These are phyloP conservation scores for Pelobates cultripes DNA, from an alignment of 2,797 vertebrate species.

Conservation along the genomic window DNA sequence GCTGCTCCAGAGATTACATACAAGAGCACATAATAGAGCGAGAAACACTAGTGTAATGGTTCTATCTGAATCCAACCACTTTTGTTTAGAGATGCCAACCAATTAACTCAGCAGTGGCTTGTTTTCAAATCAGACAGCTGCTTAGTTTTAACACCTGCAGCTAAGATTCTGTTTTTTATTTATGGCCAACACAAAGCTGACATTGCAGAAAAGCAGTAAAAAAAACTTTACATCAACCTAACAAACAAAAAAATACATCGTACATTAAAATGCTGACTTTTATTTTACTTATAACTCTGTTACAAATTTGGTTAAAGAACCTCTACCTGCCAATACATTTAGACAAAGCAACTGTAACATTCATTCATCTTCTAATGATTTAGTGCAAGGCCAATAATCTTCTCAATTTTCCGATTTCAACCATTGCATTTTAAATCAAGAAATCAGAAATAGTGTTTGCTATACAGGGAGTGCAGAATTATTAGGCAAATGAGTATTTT, in stretches of 20 bases:
- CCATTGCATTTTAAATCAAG: not conserved
- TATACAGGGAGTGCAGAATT: too few relatives aligned
- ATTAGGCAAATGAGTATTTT: too few relatives aligned
- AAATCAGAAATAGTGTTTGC: too few relatives aligned
- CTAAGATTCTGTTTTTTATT: constrained; percentile 32
- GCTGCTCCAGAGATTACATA: constrained; percentile 37
- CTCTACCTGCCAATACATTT: not conserved
- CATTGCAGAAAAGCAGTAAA: constrained; percentile 27
- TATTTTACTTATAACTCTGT: not conserved
- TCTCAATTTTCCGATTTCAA: not conserved
- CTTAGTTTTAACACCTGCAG: constrained; percentile 42
- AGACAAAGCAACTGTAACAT: too few relatives aligned
- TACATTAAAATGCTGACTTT: constrained; percentile 13
- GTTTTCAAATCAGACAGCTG: constrained; percentile 38
- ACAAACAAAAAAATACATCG: not conserved
- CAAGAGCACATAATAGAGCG: constrained; percentile 34
- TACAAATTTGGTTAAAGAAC: not conserved
- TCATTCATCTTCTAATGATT: too few relatives aligned
- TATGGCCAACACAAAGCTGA: constrained; percentile 35
- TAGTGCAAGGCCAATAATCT: too few relatives aligned
- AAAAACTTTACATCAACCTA: constrained; percentile 25
- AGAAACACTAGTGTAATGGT: constrained; percentile 20
- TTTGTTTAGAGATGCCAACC: constrained; percentile 47
- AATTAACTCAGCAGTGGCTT: constrained; percentile 45
- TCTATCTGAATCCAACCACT: constrained; percentile 33